These are phyloP conservation scores for Andrena haemorrhoa DNA, from an alignment of 2,888 invertebrate species.

Conservation along the genomic window DNA sequence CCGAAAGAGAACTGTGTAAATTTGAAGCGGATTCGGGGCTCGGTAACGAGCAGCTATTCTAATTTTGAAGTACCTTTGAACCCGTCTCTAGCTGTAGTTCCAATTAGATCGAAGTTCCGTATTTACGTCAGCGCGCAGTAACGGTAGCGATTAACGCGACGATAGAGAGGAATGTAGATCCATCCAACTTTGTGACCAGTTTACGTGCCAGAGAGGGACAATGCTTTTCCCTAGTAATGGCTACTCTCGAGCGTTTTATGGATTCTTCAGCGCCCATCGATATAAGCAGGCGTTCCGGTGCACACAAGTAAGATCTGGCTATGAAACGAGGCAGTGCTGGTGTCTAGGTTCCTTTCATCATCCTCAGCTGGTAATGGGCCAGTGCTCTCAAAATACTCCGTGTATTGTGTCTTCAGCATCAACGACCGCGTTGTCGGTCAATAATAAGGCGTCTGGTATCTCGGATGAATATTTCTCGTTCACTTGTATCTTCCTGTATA, in stretches of 20 bases:
- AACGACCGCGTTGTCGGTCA: constrained; percentile 18
- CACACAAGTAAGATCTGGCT: constrained; percentile 33
- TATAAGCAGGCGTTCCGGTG: constrained; percentile 51
- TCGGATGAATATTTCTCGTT: constrained; percentile 1
- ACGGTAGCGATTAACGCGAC: constrained; percentile 22
- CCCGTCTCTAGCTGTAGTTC: too few species aligned
- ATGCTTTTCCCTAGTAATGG: constrained; percentile 46
- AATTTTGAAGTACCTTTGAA: neutral
- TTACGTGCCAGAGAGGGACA: constrained; percentile 46
- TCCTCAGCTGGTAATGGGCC: constrained; percentile 65
- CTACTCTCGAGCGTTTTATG: constrained; percentile 57
- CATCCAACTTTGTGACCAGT: constrained; percentile 46
- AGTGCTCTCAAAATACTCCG: constrained; percentile 46
- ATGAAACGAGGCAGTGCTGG: constrained; percentile 41
- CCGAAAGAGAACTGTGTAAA: too few species aligned
- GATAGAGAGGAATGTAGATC: constrained; percentile 20
- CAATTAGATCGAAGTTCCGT: constrained; percentile 4
- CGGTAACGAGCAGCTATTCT: too few species aligned
- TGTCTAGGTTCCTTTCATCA: constrained; percentile 58
- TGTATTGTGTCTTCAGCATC: constrained; percentile 38
- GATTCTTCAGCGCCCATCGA: constrained; percentile 60
- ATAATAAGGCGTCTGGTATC: constrained; percentile 50
- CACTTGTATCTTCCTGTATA: neutral
- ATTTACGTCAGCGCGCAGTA: neutral
- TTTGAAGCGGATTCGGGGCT: too few species aligned